Evolutionary conservation across 2,888 invertebrate genomes (phyloP).

Genomic region (Agrotis ipsilon): DNA sequence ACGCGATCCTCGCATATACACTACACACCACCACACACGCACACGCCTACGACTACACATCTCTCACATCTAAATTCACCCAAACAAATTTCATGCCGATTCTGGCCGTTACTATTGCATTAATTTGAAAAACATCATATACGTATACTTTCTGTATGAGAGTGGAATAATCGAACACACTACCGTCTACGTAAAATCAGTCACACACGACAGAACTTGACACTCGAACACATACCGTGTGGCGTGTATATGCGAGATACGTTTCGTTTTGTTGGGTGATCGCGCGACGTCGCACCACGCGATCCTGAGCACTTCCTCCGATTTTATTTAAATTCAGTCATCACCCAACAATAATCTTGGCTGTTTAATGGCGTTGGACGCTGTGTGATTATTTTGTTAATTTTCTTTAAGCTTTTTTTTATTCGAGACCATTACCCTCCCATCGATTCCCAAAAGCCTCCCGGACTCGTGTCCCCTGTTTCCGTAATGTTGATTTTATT

Average conservation of each 20-base stretch:
- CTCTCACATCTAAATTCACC: conserved; percentile 35
- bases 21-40: conserved; percentile 39
- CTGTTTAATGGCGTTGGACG: conserved; percentile 88
- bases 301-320: conserved; percentile 77
- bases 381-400: conserved; percentile 86
- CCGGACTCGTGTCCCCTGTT: conserved; percentile 89
- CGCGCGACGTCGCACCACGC: conserved; percentile 81
- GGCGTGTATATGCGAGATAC: conserved; percentile 85
- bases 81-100: neutral
- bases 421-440: conserved; percentile 74
- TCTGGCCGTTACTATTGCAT: neutral
- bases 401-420: conserved; percentile 85
- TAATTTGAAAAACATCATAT: neutral
- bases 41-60: conserved; percentile 49
- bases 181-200: neutral
- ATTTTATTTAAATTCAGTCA: conserved; percentile 71
- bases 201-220: conserved; percentile 1
- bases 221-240: conserved; percentile 33
- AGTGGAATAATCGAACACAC: neutral
- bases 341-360: conserved; percentile 88
- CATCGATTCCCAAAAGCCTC: conserved; percentile 82
- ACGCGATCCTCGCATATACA: conserved; percentile 66
- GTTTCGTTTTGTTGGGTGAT: conserved; percentile 87
- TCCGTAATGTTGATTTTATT: conserved; percentile 89
- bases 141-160: neutral